Percentiles rank a stretch among this genome's conserved stretches.
phyloP scores from a whole-genome alignment of 2,888 invertebrate genomes.

The Diachrysia chrysitis region DNA sequence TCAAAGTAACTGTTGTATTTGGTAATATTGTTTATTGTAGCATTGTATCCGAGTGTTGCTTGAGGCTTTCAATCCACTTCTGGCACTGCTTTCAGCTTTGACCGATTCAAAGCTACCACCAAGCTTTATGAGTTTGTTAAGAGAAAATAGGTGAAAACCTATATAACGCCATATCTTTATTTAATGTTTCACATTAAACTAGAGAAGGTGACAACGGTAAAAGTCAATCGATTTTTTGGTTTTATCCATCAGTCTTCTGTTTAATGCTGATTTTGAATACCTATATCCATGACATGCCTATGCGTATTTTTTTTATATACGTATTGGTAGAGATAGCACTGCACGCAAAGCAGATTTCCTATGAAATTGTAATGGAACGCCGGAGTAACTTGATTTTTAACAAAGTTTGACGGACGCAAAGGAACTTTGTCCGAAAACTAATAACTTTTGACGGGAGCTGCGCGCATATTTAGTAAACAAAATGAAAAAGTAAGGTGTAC shows the following conservation, averaged over 20 bases:
- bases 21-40: neutral
- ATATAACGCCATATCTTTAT: neutral
- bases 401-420: neutral
- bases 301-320: no score
- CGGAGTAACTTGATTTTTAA: neutral
- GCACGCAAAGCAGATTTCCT: neutral
- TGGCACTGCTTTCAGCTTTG: constrained; percentile 18
- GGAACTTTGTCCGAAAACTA: neutral
- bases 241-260: no score
- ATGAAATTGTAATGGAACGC: neutral
- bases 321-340: no score
- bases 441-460: neutral
- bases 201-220: no score
- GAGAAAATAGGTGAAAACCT: neutral
- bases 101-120: constrained; percentile 23
- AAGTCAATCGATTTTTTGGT: no score
- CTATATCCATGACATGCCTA: no score
- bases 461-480: neutral
- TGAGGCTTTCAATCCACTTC: constrained; percentile 14
- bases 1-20: neutral
- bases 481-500: neutral
- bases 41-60: neutral
- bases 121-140: constrained; percentile 23
- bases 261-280: no score
- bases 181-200: no score